Conservation (phyloP, 2,888 invertebrate species). For the Neoitamus cyanurus region DNA sequence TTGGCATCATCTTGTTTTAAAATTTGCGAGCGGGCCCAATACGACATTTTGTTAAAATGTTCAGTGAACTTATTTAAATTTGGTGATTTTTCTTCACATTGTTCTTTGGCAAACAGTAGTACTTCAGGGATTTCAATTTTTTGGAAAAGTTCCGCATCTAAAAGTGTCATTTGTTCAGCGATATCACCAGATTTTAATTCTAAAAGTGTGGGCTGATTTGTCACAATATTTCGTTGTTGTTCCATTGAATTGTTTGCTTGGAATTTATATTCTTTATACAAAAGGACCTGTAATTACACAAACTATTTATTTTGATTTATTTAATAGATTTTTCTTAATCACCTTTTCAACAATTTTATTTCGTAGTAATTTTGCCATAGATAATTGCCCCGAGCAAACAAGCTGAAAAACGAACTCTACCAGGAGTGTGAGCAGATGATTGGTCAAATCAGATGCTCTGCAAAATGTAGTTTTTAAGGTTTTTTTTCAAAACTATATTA, state of each 20-base stretch:
- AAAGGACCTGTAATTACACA: conserved; percentile 57
- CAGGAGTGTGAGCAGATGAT: conserved; percentile 80
- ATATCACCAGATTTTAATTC: conserved; percentile 95
- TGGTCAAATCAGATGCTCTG: conserved; percentile 87
- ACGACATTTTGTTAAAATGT: conserved; percentile 99
- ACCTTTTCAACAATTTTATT: conserved; percentile 91
- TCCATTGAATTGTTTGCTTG: conserved; percentile 66
- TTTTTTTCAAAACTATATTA: neutral
- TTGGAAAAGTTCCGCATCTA: conserved; percentile 95
- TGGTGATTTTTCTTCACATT: conserved; percentile 96
- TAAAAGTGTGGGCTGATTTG: conserved; percentile 75
- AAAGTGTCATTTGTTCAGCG: conserved; percentile 97
- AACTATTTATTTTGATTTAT: neutral
- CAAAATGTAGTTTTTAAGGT: conserved; percentile 55
- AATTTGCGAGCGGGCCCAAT: conserved; percentile 96
- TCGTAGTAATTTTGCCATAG: conserved; percentile 88
- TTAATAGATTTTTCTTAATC: neutral
- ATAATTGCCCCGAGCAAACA: conserved; percentile 90
- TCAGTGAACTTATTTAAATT: conserved; percentile 97
- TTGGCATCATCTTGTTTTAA: conserved; percentile 91
- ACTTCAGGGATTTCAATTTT: conserved; percentile 98
- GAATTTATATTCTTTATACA: conserved; percentile 62
- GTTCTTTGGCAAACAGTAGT: conserved; percentile 96
- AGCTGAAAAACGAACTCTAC: conserved; percentile 95
- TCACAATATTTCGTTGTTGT: conserved; percentile 70